Evolutionary conservation across 2,113 vertebrate genomes (phyloP), one percentile per base, ranked within the genome.

Genomic region (Triplophysa siluroides): DNA sequence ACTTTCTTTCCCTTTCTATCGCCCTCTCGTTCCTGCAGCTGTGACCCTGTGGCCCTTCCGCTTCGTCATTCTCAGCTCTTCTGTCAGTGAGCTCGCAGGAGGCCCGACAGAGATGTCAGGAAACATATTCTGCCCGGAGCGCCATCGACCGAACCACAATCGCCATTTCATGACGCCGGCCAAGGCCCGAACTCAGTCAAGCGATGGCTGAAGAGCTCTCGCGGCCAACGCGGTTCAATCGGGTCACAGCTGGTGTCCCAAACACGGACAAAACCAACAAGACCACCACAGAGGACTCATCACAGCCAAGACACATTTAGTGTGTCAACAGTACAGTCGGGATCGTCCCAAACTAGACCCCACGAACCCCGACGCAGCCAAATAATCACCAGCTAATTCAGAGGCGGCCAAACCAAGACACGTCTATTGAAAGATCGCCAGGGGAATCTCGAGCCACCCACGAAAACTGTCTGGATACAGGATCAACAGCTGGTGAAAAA

Each of bases 21-120:
- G 54, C 77, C 65, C 58, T 50, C 45, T 66, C 64, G 18, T 41
- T 68, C 73, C 50, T 52, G 82, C 83, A 82, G 85, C 85, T 84
- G 77, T 84, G 78, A 81, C 85, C 83, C 79, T 38, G 70, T 75
- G 81, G 63, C 83, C 86, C 84, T 86, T 83, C 72, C 83, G 88
- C 83, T 83, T 78, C 29, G 81, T 83, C 82, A 82, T 82, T 79
- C 77, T 58, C 52, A 54, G 54, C 66, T 60, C 61, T 71, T 66
- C 85, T 78, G 80, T 86, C 86, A 83, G 78, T 81, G 78, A 64
- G 81, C 85, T 81, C 43, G 75, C 81, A 69, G 79, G 78, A 80
- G 69, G 81, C 76, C 52, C 82, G 88, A 88, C 83, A 83, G 87
- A 83, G 86, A 75, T 85, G 76, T 88, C 82, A 86, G 47, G 85